phyloP scores from a whole-genome alignment of 2,113 vertebrate species.

The Manacus vitellinus region DNA sequence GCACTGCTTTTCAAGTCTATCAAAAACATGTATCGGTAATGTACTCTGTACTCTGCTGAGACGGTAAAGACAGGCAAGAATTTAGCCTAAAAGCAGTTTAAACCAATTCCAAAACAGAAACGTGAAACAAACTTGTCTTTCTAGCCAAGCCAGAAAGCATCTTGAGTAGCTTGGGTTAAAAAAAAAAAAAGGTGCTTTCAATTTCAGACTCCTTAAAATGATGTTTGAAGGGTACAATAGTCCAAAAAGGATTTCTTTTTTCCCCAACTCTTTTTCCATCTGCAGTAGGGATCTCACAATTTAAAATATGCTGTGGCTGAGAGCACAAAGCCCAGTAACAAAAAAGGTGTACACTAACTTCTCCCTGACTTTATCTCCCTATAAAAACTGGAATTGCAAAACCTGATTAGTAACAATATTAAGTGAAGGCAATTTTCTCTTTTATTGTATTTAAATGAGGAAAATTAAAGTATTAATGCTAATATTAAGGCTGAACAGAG shows the following conservation, averaged over 20 bases:
- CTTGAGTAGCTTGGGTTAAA: not conserved
- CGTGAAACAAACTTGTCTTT: not conserved
- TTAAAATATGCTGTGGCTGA: not conserved
- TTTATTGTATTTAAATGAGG: constrained; percentile 20
- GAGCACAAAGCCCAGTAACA: not conserved
- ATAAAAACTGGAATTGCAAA: not conserved
- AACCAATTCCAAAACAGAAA: not conserved
- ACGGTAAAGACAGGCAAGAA: not conserved
- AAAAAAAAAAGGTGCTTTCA: not conserved
- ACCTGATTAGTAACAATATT: constrained; percentile 1
- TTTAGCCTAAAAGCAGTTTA: not conserved
- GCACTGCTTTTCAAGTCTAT: not conserved
- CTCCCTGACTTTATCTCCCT: not conserved
- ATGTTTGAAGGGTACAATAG: not conserved
- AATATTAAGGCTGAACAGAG: not conserved
- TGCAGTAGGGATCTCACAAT: not conserved
- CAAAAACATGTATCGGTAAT: not conserved
- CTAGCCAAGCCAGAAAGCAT: not conserved
- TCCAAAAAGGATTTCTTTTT: not conserved
- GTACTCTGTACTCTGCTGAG: not conserved
- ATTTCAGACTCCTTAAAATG: not conserved
- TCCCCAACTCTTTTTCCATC: not conserved
- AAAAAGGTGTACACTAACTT: not conserved
- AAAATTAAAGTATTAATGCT: not conserved
- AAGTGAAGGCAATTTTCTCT: not conserved